A percentile compares a stretch with the other conserved stretches of the same genome.
Evolutionary conservation across 2,113 vertebrate genomes (phyloP).

Genomic region (Thamnaconus septentrionalis): DNA sequence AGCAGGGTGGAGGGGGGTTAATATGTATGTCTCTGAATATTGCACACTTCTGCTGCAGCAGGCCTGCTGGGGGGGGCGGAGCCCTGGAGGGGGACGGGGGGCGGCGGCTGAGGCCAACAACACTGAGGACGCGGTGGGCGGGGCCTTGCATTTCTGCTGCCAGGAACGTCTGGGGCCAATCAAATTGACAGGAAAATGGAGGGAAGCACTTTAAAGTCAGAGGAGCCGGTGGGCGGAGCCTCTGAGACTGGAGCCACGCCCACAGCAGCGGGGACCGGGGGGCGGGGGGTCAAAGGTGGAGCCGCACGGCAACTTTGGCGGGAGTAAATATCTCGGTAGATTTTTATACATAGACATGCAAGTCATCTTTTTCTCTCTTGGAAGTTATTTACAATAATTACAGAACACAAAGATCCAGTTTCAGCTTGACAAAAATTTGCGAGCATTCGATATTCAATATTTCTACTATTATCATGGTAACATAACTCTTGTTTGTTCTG

Average conservation of each 20-base stretch:
- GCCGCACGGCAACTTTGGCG: conserved; percentile 72
- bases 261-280: not conserved
- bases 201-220: conserved; percentile 79
- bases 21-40: conserved; percentile 74
- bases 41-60: conserved; percentile 61
- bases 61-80: conserved; percentile 47
- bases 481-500: conserved; percentile 56
- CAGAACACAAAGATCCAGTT: conserved; percentile 81
- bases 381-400: conserved; percentile 85
- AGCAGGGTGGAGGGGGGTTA: conserved; percentile 12
- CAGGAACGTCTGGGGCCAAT: no score
- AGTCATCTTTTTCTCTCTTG: conserved; percentile 78
- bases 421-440: conserved; percentile 77
- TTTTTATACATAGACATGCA: conserved; percentile 86
- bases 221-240: conserved; percentile 66
- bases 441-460: conserved; percentile 80
- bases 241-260: conserved; percentile 49
- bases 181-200: conserved; percentile 54
- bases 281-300: conserved; percentile 24
- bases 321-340: conserved; percentile 77
- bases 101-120: no score
- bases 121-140: no score
- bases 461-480: conserved; percentile 75
- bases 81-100: not conserved
- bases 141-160: no score